phyloP scores from a whole-genome alignment of 2,113 vertebrate genomes.

The Tetrax tetrax region DNA sequence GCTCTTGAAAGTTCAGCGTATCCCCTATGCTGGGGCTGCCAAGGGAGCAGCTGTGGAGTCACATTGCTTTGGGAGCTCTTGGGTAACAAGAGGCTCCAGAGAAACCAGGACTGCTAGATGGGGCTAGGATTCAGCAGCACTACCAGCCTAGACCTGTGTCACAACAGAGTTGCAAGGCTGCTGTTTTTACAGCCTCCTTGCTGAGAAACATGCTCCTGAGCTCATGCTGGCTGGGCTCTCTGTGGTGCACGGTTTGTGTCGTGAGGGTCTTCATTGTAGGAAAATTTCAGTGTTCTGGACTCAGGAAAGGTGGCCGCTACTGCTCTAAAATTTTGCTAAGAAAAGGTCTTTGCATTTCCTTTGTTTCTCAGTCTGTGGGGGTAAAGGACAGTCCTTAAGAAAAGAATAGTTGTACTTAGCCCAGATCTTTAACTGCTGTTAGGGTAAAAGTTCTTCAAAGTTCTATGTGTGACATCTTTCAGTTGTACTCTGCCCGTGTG shows the following conservation, averaged over 20 bases:
- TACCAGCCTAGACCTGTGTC: not conserved
- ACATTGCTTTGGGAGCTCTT: not conserved
- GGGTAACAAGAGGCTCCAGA: not conserved
- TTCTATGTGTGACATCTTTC: not conserved
- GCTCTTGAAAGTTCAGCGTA: not conserved
- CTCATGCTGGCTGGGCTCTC: fast-evolving
- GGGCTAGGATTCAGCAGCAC: too few species aligned
- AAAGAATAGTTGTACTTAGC: not conserved
- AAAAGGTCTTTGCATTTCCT: not conserved
- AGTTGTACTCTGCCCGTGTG: not conserved
- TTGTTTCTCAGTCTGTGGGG: not conserved
- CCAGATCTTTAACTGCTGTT: not conserved
- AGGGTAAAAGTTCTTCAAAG: not conserved
- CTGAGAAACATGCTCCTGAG: not conserved
- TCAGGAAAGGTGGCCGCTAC: not conserved
- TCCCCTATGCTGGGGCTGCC: not conserved
- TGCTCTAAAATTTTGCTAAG: not conserved
- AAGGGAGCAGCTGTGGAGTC: not conserved
- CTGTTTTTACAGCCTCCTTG: not conserved
- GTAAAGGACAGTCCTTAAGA: not conserved
- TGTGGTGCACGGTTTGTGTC: not conserved
- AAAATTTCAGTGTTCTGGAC: not conserved
- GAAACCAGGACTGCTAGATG: not conserved
- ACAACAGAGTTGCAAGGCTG: not conserved
- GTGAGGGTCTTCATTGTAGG: not conserved